Evolutionary conservation across 2,888 invertebrate genomes (phyloP).

Genomic region (Melanargia galathea): DNA sequence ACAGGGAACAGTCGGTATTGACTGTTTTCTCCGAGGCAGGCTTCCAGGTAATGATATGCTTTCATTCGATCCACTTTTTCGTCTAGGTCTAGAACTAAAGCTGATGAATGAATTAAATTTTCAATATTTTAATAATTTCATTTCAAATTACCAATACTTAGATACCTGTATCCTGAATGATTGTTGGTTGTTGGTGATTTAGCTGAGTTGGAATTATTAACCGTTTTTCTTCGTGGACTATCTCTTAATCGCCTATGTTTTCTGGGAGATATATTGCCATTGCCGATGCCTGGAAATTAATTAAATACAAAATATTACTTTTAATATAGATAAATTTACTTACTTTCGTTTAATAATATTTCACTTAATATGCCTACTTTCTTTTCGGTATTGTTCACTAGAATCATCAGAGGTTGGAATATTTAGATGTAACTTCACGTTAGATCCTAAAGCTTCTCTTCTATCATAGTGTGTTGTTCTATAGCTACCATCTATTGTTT

Average conservation of each 20-base stretch:
- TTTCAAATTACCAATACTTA: not conserved
- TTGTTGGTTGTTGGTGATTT: slow-evolving; percentile 80
- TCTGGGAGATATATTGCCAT: slow-evolving; percentile 80
- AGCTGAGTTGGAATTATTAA: slow-evolving; percentile 74
- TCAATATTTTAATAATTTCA: not conserved
- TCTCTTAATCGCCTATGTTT: slow-evolving; percentile 85
- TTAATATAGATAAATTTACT: not conserved
- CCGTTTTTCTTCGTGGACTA: slow-evolving; percentile 85
- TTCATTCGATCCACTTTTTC: slow-evolving; percentile 82
- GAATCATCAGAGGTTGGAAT: slow-evolving; percentile 84
- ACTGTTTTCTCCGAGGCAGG: slow-evolving; percentile 83
- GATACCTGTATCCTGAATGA: slow-evolving; percentile 71
- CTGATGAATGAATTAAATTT: not conserved
- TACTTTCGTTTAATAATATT: not conserved
- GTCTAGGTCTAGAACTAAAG: slow-evolving; percentile 60
- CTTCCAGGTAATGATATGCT: slow-evolving; percentile 85
- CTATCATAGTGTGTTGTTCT: slow-evolving; percentile 73
- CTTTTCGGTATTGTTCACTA: slow-evolving; percentile 79
- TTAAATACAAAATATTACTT: slow-evolving; percentile 1
- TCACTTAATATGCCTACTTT: slow-evolving; percentile 54
- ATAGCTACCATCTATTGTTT: slow-evolving; percentile 61
- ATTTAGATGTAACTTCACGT: slow-evolving; percentile 79
- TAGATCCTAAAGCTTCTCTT: slow-evolving; percentile 76
- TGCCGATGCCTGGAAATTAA: slow-evolving; percentile 58
- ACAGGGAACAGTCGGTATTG: slow-evolving; percentile 76